Conservation (phyloP, 2,113 vertebrate species). For the Pelmatolapia mariae region DNA sequence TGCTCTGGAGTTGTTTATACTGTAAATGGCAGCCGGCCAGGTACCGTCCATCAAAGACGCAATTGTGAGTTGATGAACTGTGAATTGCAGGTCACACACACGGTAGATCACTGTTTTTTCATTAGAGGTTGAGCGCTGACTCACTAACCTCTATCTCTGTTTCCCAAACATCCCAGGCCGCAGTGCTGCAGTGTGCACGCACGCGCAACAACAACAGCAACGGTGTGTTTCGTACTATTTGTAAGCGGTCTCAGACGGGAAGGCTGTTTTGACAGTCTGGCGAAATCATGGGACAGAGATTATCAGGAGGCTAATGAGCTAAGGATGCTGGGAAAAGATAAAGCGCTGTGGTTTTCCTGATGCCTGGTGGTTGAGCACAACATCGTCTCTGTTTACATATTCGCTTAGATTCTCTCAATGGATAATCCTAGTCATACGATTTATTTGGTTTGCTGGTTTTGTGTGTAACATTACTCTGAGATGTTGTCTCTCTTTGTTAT, state of each 20-base stretch:
- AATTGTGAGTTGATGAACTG: background rate
- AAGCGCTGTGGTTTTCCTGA: conserved; percentile 13
- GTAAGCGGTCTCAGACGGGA: background rate
- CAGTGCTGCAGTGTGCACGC: background rate
- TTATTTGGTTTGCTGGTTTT: background rate
- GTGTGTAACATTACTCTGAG: background rate
- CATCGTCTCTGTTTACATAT: conserved; percentile 7
- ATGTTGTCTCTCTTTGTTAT: background rate
- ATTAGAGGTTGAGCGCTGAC: background rate
- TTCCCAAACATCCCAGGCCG: background rate
- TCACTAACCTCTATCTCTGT: conserved; percentile 18
- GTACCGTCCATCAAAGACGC: background rate
- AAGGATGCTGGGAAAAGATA: conserved; percentile 33
- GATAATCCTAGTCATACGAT: background rate
- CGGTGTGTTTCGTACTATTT: background rate
- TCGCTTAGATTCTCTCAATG: background rate
- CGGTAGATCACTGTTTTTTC: background rate
- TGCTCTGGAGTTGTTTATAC: background rate
- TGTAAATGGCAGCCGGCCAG: background rate
- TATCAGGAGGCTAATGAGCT: conserved; percentile 36
- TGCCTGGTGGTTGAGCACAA: background rate
- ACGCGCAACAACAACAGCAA: background rate
- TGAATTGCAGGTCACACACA: background rate
- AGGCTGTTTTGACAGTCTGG: conserved; percentile 42
- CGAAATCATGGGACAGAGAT: conserved; percentile 46